Base-by-base conservation (phyloP, 2,888 invertebrate species). In the Erannis defoliaria region DNA sequence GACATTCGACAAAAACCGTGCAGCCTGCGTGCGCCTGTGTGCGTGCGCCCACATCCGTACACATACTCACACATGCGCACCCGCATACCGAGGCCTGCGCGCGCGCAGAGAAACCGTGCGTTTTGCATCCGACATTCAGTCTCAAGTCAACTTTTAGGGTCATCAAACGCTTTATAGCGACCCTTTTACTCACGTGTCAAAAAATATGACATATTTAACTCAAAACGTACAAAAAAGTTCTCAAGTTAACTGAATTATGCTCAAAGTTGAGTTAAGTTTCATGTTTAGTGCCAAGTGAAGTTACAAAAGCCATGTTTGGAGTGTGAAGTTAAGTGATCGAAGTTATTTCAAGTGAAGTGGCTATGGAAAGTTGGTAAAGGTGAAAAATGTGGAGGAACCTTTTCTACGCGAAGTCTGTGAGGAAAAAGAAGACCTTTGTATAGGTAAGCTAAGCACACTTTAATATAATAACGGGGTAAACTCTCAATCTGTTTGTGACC, bases 1-100 rank as follows among this genome's bases (percentile, higher is more conserved):
- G 92, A 91, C 91, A 93, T 71, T 92, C 87, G 86, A 93, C 91
- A 93, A 93, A 93, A 93, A 93, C 90, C 90, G 86, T 90, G 90
- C 90, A 89, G 87, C 86, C 85, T 86, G 76, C 72, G 49, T 61
- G 38, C 46, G 35, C 37, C 12, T 65, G 79, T 80, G 82, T 85
- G 89, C 74, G 82, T 71, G 75, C 72, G n/a, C 46, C 18, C 6
- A 23, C 19, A 48, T 60, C 49, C 53, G 19, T 40, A 56, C 51
- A 53, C 63, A 69, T 60, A 26, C 77, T 73, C 85, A 66, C 89
- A 84, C 82, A 86, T 80, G 76, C 1, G 2, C 40, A 37, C 60
- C 75, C 89, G 89, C 91, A 91, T 91, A 90, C 90, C 91, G 85
- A 82, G 82, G 71, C 58, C 55, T 59, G 77, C 89, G 87, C 88